Evolutionary conservation across 2,888 invertebrate genomes (phyloP).

Genomic region (Amorpha juglandis): DNA sequence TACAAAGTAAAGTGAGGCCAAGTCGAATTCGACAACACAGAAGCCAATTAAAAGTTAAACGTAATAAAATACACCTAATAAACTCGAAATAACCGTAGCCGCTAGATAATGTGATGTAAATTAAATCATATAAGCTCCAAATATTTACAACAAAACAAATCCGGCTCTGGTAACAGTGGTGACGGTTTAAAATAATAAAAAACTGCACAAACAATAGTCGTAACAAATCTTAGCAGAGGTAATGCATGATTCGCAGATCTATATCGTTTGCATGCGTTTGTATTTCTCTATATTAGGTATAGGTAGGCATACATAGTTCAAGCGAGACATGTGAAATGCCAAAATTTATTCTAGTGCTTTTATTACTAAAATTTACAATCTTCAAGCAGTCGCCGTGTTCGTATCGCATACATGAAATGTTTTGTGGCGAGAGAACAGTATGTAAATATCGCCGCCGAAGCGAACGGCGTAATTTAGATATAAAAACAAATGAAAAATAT

Average conservation of each 20-base stretch:
- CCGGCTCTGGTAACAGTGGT: conserved; percentile 31
- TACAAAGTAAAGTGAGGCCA: conserved; percentile 50
- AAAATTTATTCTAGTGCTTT: conserved; percentile 50
- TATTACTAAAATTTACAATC: conserved; percentile 56
- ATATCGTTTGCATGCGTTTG: conserved; percentile 31
- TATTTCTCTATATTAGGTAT: conserved; percentile 29
- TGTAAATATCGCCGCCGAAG: conserved; percentile 42
- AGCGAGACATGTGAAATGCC: conserved; percentile 48
- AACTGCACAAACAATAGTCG: conserved; percentile 13
- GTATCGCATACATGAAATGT: conserved; percentile 44
- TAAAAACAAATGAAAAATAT: conserved; percentile 60
- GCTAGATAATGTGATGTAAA: conserved; percentile 26
- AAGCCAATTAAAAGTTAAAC: conserved; percentile 21
- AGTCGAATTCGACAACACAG: conserved; percentile 20
- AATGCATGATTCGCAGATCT: conserved; percentile 23
- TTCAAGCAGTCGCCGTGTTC: conserved; percentile 60
- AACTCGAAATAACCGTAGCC: conserved; percentile 23
- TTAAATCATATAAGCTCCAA: conserved; percentile 25
- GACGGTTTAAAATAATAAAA: conserved; percentile 5
- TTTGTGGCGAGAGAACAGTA: conserved; percentile 46
- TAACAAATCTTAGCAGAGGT: conserved; percentile 40
- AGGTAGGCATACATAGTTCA: conserved; percentile 43
- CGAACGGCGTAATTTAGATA: conserved; percentile 56
- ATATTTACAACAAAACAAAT: conserved; percentile 34
- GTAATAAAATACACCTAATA: conserved; percentile 25